phyloP scores from a whole-genome alignment of 2,797 vertebrate genomes.

The Apogon talboti region DNA sequence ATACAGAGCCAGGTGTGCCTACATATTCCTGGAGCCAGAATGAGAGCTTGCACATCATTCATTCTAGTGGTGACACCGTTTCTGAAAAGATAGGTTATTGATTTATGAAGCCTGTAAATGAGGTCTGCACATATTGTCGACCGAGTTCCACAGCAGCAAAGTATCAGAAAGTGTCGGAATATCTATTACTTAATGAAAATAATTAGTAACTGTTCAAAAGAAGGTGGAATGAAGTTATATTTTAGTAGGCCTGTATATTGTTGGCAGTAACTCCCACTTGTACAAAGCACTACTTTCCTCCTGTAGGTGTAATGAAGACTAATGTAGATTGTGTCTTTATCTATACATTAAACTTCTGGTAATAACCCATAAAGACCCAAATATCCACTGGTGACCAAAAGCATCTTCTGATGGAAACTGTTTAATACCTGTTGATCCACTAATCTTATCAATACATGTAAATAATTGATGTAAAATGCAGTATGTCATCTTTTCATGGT shows the following conservation, averaged over 20 bases:
- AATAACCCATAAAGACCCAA: too few relatives aligned
- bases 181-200: constrained; percentile 1
- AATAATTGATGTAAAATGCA: too few relatives aligned
- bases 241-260: neutral
- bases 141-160: constrained; percentile 11
- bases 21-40: constrained; percentile 30
- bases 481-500: too few relatives aligned
- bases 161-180: neutral
- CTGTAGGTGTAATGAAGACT: neutral
- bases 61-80: constrained; percentile 14
- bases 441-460: too few relatives aligned
- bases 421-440: too few relatives aligned
- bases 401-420: too few relatives aligned
- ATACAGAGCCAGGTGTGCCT: constrained; percentile 39
- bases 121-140: constrained; percentile 8
- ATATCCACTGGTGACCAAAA: too few relatives aligned
- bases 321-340: neutral
- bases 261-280: neutral
- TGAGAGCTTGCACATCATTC: constrained; percentile 41
- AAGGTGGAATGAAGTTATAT: neutral
- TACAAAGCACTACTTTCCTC: neutral
- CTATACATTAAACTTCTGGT: too few relatives aligned
- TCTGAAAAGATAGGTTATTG: constrained; percentile 45
- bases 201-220: neutral
- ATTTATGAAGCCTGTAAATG: constrained; percentile 37